phyloP scores from a whole-genome alignment of 1,140 invertebrate genomes.

The Lordiphosa collinella region DNA sequence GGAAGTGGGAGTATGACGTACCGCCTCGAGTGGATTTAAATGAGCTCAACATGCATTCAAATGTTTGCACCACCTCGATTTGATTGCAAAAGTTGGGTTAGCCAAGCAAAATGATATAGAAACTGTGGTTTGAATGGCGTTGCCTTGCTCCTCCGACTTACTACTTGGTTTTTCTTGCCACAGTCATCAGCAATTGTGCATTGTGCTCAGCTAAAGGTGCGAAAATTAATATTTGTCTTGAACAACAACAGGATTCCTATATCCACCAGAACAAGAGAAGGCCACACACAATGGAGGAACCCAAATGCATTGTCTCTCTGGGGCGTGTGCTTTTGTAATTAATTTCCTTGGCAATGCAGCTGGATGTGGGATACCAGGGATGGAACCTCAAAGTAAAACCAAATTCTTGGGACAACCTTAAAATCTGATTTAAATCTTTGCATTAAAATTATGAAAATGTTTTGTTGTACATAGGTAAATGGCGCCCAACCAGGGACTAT shows the following conservation, averaged over 20 bases:
- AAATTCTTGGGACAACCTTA: neutral
- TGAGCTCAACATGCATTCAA: slow-evolving; percentile 16
- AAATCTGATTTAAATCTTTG: no score
- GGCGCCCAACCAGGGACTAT: no score
- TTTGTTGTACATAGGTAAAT: no score
- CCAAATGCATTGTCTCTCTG: slow-evolving; percentile 6
- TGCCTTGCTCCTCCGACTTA: neutral
- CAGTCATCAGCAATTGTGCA: slow-evolving; percentile 22
- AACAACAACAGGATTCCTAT: slow-evolving; percentile 22
- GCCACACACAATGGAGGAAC: neutral
- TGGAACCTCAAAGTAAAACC: neutral
- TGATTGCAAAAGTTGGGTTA: neutral
- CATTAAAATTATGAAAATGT: no score
- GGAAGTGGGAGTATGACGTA: neutral
- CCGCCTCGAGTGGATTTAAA: slow-evolving; percentile 16
- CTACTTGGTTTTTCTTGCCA: neutral
- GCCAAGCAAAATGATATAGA: neutral
- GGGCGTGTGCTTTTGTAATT: slow-evolving; percentile 36
- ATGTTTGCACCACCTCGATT: slow-evolving; percentile 1
- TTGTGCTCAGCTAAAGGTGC: slow-evolving; percentile 46
- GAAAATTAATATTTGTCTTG: slow-evolving; percentile 65
- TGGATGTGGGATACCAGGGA: neutral
- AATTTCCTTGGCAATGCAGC: slow-evolving; percentile 33
- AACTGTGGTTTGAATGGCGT: neutral
- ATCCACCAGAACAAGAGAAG: neutral